Conservation (phyloP, 2,888 invertebrate species). For the Alloplasta piceator region DNA sequence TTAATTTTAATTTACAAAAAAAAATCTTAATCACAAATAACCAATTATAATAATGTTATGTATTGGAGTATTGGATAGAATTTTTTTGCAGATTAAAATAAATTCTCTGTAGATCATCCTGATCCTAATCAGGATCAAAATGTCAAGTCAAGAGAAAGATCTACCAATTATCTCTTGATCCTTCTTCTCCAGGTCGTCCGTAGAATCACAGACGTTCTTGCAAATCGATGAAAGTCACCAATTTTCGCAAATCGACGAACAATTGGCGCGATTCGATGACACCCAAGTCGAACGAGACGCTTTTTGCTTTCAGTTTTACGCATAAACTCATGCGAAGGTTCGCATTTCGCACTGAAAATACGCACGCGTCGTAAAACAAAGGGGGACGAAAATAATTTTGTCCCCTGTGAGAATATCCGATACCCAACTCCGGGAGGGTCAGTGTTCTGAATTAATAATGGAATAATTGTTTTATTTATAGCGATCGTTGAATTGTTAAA, state of each 20-base stretch:
- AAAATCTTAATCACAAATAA: too few relatives aligned
- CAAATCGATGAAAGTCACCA: neutral
- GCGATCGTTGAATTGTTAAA: neutral
- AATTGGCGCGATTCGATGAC: constrained; percentile 10
- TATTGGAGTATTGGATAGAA: too few relatives aligned
- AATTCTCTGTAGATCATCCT: too few relatives aligned
- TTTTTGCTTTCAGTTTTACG: constrained; percentile 14
- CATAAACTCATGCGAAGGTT: neutral
- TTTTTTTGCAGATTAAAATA: too few relatives aligned
- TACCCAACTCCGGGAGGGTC: neutral
- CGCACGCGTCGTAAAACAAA: constrained; percentile 6
- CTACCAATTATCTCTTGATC: too few relatives aligned
- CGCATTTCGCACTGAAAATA: constrained; percentile 4
- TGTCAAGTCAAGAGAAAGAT: too few relatives aligned
- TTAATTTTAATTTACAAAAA: too few relatives aligned
- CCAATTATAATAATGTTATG: too few relatives aligned
- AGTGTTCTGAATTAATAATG: constrained; percentile 1
- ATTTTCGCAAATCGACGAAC: neutral
- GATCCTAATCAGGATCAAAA: too few relatives aligned
- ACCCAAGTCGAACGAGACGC: neutral
- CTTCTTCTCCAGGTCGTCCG: too few relatives aligned
- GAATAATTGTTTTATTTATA: neutral
- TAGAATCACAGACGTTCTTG: too few relatives aligned
- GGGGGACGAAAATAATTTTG: constrained; percentile 36
- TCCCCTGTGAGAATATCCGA: neutral